Base-by-base conservation (phyloP, 92 coral and sea anemone species). In the Zoanthus sansibaricus region DNA sequence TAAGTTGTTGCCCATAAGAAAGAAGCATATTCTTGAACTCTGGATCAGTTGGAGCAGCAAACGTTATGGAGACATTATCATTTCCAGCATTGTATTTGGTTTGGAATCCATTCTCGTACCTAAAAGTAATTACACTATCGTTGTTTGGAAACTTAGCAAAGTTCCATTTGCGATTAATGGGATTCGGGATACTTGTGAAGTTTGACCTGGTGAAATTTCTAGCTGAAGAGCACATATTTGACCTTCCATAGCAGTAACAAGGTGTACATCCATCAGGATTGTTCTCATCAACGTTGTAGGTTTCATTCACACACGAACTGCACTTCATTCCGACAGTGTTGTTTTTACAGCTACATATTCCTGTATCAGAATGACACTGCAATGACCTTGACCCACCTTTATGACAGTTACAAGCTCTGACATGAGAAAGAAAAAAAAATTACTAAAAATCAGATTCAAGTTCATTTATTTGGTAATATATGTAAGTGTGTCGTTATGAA, bases 241-340 rank as follows among this genome's bases (percentile, higher is more conserved):
- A 93, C 52, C 99, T 89, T 75, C 90, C 92, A 79, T 87, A 97
- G 78, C 99, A 95, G 83, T 73, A 97, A 79, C 99, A 95, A 3
- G 98, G 99, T 12, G 98, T 86, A 74, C 99, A 97, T 9, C 99
- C 99, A 72, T 92, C 88, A 30, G 99, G 99, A 74, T 97, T 97
- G 78, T 85, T 52, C 10, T 72, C 78, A 72, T 95, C 99, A 75
- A 94, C 62, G 58, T 94, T 87, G 91, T 82, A 95, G 12, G 96
- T 95, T 49, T 97, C 95, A 69, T 49, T 76, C 21, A 77, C 89
- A 85, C 99, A 97, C 18, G 78, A 66, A 58, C 80, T 88, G 55
- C 99, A 97, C 72, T 97, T 80, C 75, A 64, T 67, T 7, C 98
- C 98, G 25, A 82, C 82, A 4, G 98, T 93, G 88, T 97, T 95